A percentile compares a stretch with the other conserved stretches of the same genome.
phyloP scores from a whole-genome alignment of 2,888 invertebrate genomes.

The Callyntrura sp. region DNA sequence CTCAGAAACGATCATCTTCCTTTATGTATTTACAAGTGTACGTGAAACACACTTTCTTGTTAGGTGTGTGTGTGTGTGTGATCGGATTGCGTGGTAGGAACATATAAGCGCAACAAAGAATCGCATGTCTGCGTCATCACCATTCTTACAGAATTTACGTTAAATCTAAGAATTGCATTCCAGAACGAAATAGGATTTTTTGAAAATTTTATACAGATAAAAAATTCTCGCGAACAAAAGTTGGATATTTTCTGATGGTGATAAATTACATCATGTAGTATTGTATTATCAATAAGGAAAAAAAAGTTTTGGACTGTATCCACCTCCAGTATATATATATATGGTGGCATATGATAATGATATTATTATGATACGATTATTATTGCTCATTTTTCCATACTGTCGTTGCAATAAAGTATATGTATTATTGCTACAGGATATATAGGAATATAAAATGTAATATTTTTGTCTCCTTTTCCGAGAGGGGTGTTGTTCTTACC shows the following conservation, averaged over 20 bases:
- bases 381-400: neutral
- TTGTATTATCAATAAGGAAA: neutral
- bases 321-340: no score
- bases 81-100: no score
- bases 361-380: constrained; percentile 7
- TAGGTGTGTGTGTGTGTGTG: no score
- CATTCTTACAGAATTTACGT: no score
- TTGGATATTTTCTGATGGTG: neutral
- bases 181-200: neutral
- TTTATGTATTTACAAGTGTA: neutral
- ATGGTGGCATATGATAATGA: neutral
- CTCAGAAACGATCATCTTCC: no score
- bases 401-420: neutral
- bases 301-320: no score
- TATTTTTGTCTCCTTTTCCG: constrained; percentile 28
- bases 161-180: neutral
- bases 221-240: neutral
- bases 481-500: constrained; percentile 38
- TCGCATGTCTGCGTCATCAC: no score
- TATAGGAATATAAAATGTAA: neutral
- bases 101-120: no score
- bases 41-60: neutral
- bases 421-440: neutral
- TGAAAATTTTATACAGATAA: neutral
- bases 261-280: neutral